These are phyloP conservation scores for Psococerastis gibbosa DNA, from an alignment of 2,888 invertebrate genomes.

Conservation along the genomic window DNA sequence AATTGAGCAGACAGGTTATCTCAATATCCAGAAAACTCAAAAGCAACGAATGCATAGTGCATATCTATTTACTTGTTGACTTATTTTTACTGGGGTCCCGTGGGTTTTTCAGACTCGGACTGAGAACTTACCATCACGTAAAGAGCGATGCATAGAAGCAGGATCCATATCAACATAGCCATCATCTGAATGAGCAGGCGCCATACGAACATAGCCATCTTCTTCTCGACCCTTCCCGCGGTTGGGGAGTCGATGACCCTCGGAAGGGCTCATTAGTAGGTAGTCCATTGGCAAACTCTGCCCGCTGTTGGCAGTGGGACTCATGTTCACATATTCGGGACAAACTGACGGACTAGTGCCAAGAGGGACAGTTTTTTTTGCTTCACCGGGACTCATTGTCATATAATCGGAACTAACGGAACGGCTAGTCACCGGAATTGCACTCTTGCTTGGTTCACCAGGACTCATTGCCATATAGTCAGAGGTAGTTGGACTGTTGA, in stretches of 20 bases:
- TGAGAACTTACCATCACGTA: constrained; percentile 13
- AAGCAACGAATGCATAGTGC: no score
- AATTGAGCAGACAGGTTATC: no score
- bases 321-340: constrained; percentile 14
- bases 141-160: constrained; percentile 8
- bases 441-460: background rate
- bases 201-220: constrained; percentile 48
- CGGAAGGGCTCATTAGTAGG: background rate
- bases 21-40: no score
- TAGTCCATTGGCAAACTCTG: constrained; percentile 11
- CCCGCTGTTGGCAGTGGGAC: constrained; percentile 1
- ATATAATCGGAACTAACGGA: constrained; percentile 25
- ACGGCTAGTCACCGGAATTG: constrained; percentile 9
- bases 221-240: constrained; percentile 40
- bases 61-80: no score
- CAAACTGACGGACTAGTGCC: constrained; percentile 26
- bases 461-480: constrained; percentile 13
- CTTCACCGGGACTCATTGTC: constrained; percentile 31
- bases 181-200: constrained; percentile 28
- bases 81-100: no score
- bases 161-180: constrained; percentile 45
- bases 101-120: background rate
- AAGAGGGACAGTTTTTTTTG: background rate
- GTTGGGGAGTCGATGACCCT: constrained; percentile 27
- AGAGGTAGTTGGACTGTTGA: constrained; percentile 26